Base-by-base conservation (phyloP, 1,140 invertebrate genomes). In the Campoletis sonorensis region DNA sequence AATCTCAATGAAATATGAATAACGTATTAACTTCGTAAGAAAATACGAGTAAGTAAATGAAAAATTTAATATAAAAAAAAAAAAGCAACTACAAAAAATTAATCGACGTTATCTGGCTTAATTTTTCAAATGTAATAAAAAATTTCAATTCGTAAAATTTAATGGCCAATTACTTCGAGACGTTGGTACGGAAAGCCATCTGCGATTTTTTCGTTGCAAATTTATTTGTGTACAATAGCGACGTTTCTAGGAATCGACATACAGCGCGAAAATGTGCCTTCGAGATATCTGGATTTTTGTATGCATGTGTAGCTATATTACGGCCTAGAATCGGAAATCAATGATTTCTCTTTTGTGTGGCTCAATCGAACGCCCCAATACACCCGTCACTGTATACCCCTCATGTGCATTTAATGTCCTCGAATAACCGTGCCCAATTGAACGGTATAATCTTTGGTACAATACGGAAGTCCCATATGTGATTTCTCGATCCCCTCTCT, bases 241-340 rank as follows among this genome's bases (percentile, higher is more conserved):
- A 45, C 11, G 5, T 45, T 45, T 10, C 13, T 13, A 11, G 11
- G 40, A 45, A 13, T 11, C 54, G 21, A n/a, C 18, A n/a, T n/a
- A 58, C 2, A 23, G 61, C n/a, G 61, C 4, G n/a, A 64, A 26
- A 64, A 18, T 54, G 4, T 54, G 7, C 16, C 4, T 54, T n/a
- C 18, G n/a, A 54, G 18, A 54, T 54, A 54, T 54, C 51, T 64
- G n/a, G 61, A n/a, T 64, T 5, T 70, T 13, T 33, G n/a, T 33
- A n/a, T 16, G 26, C 18, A 30, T 33, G 8, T 67, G 30, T 2
- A 27, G 21, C 13, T 27, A 11, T 27, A 67, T 23, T 11, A 21
- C 27, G 27, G 30, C 30, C 67, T 70, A 15, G 27, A 61, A 86
- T 85, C 72, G 85, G 54, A 79, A 86, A 86, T 84, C 79, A 79